Percentiles rank a stretch among this genome's conserved stretches.
phyloP scores from a whole-genome alignment of 2,113 vertebrate genomes.

The Mystacornis crossleyi region DNA sequence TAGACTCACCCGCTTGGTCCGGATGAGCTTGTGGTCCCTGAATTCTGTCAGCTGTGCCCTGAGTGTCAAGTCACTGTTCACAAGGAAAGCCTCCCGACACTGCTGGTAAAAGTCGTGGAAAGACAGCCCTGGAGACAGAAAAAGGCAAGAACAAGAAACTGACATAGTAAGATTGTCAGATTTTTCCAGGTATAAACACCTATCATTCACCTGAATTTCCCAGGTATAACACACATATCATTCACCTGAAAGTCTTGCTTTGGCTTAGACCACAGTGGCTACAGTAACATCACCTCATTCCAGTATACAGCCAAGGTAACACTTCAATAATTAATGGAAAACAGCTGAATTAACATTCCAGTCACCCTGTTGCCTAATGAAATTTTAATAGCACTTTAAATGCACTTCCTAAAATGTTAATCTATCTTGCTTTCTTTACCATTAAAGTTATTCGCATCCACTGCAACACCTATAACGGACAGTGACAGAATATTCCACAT shows the following conservation, averaged over 20 bases:
- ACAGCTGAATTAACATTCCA: not conserved
- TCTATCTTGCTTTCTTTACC: not conserved
- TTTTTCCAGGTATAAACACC: not conserved
- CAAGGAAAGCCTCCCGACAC: slow-evolving; percentile 96
- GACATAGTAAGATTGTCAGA: not conserved
- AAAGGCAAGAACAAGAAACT: not conserved
- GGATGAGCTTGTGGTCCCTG: slow-evolving; percentile 94
- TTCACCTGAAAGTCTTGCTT: not conserved
- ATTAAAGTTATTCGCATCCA: not conserved
- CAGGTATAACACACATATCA: no score
- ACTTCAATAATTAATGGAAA: not conserved
- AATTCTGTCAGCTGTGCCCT: slow-evolving; percentile 97
- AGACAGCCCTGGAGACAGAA: slow-evolving; percentile 82
- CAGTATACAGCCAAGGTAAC: not conserved
- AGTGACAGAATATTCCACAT: not conserved
- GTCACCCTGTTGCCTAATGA: not conserved
- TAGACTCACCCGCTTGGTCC: slow-evolving; percentile 88
- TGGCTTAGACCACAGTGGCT: not conserved
- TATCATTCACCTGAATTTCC: not conserved
- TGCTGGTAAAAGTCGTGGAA: slow-evolving; percentile 99
- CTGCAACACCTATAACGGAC: not conserved
- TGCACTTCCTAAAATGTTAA: not conserved
- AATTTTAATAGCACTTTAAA: not conserved
- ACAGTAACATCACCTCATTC: not conserved
- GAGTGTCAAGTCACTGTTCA: slow-evolving; percentile 95